Conservation (phyloP, 2,113 vertebrate genomes). For the Callopanchax toddi region DNA sequence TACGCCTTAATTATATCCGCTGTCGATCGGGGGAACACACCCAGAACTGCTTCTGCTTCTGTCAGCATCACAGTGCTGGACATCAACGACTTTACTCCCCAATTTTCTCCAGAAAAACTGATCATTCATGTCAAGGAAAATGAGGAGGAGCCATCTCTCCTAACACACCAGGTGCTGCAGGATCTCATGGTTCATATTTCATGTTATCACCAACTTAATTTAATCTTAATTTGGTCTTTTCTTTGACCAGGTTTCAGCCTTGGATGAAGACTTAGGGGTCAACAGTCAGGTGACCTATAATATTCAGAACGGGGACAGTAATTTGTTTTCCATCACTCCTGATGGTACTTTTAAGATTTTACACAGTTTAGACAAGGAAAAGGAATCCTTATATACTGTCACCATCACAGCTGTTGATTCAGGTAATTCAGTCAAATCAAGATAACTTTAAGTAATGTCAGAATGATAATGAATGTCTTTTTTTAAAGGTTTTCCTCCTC, state of each 20-base stretch:
- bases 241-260: slow-evolving; percentile 52
- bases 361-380: slow-evolving; percentile 72
- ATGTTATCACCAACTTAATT: not conserved
- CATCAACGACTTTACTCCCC: slow-evolving; percentile 60
- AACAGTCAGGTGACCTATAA: slow-evolving; percentile 64
- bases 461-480: not conserved
- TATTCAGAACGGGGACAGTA: slow-evolving; percentile 37
- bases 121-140: slow-evolving; percentile 56
- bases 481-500: slow-evolving; percentile 68
- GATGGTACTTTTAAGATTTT: slow-evolving; percentile 55
- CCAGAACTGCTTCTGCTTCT: slow-evolving; percentile 45
- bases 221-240: not conserved
- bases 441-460: not conserved
- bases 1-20: slow-evolving; percentile 49
- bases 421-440: slow-evolving; percentile 57
- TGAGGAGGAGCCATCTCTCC: slow-evolving; percentile 34
- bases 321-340: slow-evolving; percentile 53
- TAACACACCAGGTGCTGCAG: slow-evolving; percentile 48
- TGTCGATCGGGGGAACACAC: slow-evolving; percentile 47
- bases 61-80: slow-evolving; percentile 61
- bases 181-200: not conserved
- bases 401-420: slow-evolving; percentile 75
- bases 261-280: slow-evolving; percentile 64
- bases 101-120: slow-evolving; percentile 56
- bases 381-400: slow-evolving; percentile 45